Percentiles rank a stretch among this genome's conserved stretches.
Evolutionary conservation across 2,113 vertebrate genomes (phyloP).

Genomic region (Regulus satrapa): DNA sequence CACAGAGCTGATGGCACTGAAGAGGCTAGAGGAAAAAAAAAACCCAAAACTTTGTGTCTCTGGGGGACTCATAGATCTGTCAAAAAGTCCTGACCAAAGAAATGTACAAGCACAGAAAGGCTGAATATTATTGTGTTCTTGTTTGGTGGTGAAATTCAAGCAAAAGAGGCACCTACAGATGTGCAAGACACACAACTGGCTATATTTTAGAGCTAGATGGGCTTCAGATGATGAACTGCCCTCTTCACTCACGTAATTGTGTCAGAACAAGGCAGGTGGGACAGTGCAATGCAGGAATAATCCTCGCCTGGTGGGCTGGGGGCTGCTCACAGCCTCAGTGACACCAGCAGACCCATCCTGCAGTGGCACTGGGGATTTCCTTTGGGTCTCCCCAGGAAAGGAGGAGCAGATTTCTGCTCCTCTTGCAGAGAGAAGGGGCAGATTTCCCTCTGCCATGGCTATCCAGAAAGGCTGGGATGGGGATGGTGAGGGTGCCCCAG

Average conservation of each 20-base stretch:
- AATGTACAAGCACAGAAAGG: neutral
- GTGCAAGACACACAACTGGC: neutral
- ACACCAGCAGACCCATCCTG: neutral
- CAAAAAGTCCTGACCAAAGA: neutral
- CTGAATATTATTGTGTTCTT: neutral
- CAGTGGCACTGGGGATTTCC: neutral
- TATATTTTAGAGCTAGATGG: neutral
- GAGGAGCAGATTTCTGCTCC: neutral
- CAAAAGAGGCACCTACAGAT: fast-evolving
- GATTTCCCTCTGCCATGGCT: neutral
- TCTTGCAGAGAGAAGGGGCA: neutral
- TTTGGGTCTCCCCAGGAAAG: neutral
- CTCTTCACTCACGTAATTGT: fast-evolving
- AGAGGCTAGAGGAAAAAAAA: neutral
- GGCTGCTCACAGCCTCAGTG: neutral
- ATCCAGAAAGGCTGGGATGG: neutral
- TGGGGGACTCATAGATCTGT: neutral
- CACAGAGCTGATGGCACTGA: neutral
- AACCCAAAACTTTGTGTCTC: fast-evolving
- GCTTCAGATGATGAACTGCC: neutral
- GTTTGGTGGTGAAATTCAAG: neutral
- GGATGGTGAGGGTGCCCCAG: neutral
- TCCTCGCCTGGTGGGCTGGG: too few relatives aligned
- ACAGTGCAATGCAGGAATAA: fast-evolving
- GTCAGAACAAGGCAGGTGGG: neutral